Base-by-base conservation (phyloP, 2,113 vertebrate species). In the Stegostoma tigrinum region DNA sequence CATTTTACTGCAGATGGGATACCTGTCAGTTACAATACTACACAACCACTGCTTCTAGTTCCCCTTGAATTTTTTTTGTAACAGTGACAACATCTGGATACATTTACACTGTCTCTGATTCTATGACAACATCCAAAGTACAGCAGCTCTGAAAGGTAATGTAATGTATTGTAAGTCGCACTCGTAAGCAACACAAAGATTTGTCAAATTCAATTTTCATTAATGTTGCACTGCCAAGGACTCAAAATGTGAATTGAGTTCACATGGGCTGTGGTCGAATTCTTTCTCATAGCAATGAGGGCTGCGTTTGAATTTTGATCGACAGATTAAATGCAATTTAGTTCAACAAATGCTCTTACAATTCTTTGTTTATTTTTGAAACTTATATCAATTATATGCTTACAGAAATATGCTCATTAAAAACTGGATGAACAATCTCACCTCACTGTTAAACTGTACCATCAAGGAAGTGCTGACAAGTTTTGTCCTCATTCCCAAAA, bases 401-500 rank as follows among this genome's bases (percentile, higher is more conserved):
- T 30, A 90, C 87, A 34, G 27, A 64, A 90, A 61, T 83, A 45
- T 61, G 52, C 48, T 90, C 52, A 90, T 90, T 90, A 90, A 90
- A 61, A 67, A 96, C 96, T 97, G 96, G 96, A 97, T 96, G 94
- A 97, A 97, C 96, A 96, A 96, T 96, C 97, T 97, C 96, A 98
- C 98, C 97, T 97, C 97, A 96, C 96, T 96, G 48, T 96, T 96
- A 97, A 97, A 97, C 96, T 96, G 97, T 96, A 97, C 96, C 96
- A 97, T 96, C 97, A 97, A 96, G 96, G 96, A 96, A 95, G 97
- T 96, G 96, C 96, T 96, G 96, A 96, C 97, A 97, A 97, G 97
- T 98, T 98, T 97, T 96, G 96, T 96, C 97, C 97, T 97, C 97
- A 96, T 97, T 72, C 95, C 96, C 96, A 97, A 96, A 93, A 96